Percentiles rank a stretch among this genome's conserved stretches.
These are phyloP conservation scores for Eonycteris spelaea DNA, from an alignment of 2,113 vertebrate species.

Conservation along the genomic window DNA sequence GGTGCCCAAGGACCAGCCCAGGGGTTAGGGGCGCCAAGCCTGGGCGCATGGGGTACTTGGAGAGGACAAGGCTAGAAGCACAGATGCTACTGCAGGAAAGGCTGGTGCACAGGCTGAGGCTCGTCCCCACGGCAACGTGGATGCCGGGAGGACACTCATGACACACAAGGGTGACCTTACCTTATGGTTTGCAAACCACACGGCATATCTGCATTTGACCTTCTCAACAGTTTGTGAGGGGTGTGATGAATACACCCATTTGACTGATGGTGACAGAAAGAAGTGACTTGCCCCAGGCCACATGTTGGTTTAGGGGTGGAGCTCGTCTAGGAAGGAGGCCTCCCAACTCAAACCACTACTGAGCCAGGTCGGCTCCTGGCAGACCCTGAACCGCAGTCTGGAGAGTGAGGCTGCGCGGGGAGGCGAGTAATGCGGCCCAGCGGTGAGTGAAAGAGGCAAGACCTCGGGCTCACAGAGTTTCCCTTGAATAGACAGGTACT, in stretches of 20 bases:
- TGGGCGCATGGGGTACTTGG: not conserved
- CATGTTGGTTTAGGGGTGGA: not conserved
- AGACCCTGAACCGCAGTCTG: not conserved
- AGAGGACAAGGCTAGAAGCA: not conserved
- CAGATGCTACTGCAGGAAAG: not conserved
- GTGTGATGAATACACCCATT: not conserved
- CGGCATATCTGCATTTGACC: not conserved
- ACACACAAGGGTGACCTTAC: not conserved
- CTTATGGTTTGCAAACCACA: not conserved
- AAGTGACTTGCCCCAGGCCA: not conserved
- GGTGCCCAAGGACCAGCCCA: not conserved
- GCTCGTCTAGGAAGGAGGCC: not conserved
- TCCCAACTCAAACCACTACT: not conserved
- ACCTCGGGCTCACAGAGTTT: not conserved
- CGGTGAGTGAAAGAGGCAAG: not conserved
- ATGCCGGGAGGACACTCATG: fast-evolving
- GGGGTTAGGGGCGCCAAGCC: not conserved
- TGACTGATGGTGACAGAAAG: not conserved
- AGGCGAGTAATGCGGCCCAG: not conserved
- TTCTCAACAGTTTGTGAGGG: not conserved
- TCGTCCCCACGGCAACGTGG: not conserved
- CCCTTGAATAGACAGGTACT: not conserved
- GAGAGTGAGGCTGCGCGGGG: fast-evolving
- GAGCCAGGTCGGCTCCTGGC: not conserved
- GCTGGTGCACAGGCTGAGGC: not conserved